These are phyloP conservation scores for Pteria penguin DNA, from an alignment of 2,888 invertebrate genomes.

Conservation along the genomic window DNA sequence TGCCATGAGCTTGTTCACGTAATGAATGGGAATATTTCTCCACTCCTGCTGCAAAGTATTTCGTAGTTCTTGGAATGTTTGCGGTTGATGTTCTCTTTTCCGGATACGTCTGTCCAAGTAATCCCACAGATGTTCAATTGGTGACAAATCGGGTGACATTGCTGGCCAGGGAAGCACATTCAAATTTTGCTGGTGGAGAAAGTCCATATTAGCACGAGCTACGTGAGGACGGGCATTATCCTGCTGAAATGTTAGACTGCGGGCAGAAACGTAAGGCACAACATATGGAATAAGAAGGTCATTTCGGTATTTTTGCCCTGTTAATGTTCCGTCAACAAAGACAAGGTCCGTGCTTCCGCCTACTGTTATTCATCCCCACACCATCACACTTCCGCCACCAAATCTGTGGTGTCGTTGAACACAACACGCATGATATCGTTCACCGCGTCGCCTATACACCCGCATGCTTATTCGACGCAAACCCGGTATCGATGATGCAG, in stretches of 20 bases:
- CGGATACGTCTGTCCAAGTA: constrained; percentile 33
- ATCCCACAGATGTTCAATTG: constrained; percentile 46
- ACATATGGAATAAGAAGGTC: constrained; percentile 42
- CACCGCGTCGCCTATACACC: background rate
- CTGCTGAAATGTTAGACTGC: constrained; percentile 37
- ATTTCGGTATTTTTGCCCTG: constrained; percentile 30
- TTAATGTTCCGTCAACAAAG: too few relatives aligned
- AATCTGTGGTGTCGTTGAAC: background rate
- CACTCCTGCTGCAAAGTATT: constrained; percentile 31
- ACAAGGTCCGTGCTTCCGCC: too few relatives aligned
- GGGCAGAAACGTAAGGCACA: constrained; percentile 25
- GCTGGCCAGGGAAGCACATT: constrained; percentile 36
- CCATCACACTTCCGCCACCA: constrained; percentile 1
- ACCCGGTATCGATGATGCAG: background rate
- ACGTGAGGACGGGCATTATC: constrained; percentile 46
- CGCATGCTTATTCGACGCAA: background rate
- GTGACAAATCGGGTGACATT: constrained; percentile 31
- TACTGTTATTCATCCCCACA: too few relatives aligned
- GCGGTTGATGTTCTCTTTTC: constrained; percentile 19
- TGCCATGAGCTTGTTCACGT: constrained; percentile 9
- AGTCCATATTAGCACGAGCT: constrained; percentile 21
- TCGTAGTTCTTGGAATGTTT: constrained; percentile 24
- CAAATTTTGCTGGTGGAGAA: constrained; percentile 2
- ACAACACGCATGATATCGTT: constrained; percentile 6
- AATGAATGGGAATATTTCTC: constrained; percentile 23